Evolutionary conservation across 2,113 vertebrate genomes (phyloP), one percentile per base, ranked within the genome.

Genomic region (Setophaga petechia): DNA sequence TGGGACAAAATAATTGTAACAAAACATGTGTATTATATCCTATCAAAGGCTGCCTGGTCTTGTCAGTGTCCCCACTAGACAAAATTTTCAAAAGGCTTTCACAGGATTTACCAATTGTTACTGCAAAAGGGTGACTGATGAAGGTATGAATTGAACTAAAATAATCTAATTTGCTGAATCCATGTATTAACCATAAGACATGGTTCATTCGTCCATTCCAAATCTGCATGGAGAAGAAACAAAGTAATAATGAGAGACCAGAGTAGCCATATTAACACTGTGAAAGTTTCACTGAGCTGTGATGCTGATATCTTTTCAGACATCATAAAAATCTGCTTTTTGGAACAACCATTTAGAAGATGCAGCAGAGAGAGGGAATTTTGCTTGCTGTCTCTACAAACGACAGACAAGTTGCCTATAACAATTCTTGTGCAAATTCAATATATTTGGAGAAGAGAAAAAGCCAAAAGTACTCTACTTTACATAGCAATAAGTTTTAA

Each of bases 401-500:
- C 33, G 83, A 84, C 47, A 89, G 68, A 80, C 2, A 10, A 85
- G 33, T 19, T 84, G 59, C 47, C 28, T 71, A 0, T 39, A 93
- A 59, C 43, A 79, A 76, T 72, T 66, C 39, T 69, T 57, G 58
- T 2, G 3, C 54, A 83, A 91, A 90, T 66, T 68, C 75, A 87
- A 20, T 49, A 57, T 73, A 89, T 91, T 57, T 59, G 57, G 49
- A 76, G 55, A 94, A 79, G 8, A 79, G 24, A 88, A 92, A 94
- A 94, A 82, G 30, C 18, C 21, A n/a, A 13, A n/a, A 89, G 74
- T 37, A 43, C 41, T 65, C 82, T 57, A 87, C 66, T 65, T 85
- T 66, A 90, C 71, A 79, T 90, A 94, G 63, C 78, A 79, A 62
- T 83, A 89, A 78, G 63, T 93, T 95, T 93, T 93, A 94, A 95